Percentiles rank a stretch among this genome's conserved stretches.
Conservation (phyloP, 30 jellyfish, hydroid and myxozoan species). For the Pelagia noctiluca region DNA sequence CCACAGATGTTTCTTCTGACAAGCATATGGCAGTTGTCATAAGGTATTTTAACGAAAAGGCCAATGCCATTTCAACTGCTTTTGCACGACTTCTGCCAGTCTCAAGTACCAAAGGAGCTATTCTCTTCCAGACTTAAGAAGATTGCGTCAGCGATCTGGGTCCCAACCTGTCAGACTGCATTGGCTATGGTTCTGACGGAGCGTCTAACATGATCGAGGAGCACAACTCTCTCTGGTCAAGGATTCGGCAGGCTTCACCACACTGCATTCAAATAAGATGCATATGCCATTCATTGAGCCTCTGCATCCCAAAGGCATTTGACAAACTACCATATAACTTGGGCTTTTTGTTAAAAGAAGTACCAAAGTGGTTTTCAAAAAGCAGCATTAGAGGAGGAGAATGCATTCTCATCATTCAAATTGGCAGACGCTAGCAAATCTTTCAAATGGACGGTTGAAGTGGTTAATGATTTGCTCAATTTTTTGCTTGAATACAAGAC, state of each 20-base stretch:
- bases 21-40: conserved; percentile 45
- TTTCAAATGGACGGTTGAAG: too few species aligned
- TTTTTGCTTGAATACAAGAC: too few species aligned
- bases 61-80: conserved; percentile 30
- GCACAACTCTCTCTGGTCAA: conserved; percentile 26
- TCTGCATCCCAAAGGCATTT: not conserved
- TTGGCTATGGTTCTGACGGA: conserved; percentile 40
- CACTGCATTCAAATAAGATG: not conserved
- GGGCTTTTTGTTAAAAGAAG: not conserved
- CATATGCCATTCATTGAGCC: not conserved
- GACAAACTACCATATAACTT: not conserved
- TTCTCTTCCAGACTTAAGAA: conserved; percentile 10
- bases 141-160: conserved; percentile 41
- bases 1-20: conserved; percentile 43
- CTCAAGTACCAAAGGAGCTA: conserved; percentile 24
- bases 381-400: not conserved
- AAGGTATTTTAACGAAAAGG: conserved; percentile 18
- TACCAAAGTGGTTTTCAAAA: not conserved
- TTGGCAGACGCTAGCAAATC: too few species aligned
- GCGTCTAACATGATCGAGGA: conserved; percentile 34
- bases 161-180: conserved; percentile 12
- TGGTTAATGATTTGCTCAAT: too few species aligned
- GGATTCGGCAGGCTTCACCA: not conserved
- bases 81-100: conserved; percentile 46
- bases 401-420: too few species aligned